These are phyloP conservation scores for Scaptomyza graminum DNA, from an alignment of 1,140 invertebrate species.

Conservation along the genomic window DNA sequence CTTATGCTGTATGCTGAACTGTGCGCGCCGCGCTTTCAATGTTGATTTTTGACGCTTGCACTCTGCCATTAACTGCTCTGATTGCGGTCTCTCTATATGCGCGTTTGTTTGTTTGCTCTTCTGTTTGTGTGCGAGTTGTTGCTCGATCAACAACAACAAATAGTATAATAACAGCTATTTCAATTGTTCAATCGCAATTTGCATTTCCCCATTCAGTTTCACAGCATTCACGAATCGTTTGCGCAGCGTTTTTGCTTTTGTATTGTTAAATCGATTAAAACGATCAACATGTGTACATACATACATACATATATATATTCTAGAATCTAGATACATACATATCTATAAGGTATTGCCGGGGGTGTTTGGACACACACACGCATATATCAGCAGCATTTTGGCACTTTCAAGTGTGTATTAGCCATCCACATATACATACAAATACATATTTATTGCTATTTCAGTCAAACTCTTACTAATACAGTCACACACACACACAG, in stretches of 20 bases:
- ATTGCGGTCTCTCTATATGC: slow-evolving; percentile 26
- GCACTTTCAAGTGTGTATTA: slow-evolving; percentile 76
- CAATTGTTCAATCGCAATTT: slow-evolving; percentile 56
- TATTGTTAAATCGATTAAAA: slow-evolving; percentile 40
- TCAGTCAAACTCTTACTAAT: slow-evolving; percentile 1
- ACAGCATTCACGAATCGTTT: slow-evolving; percentile 38
- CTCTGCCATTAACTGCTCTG: slow-evolving; percentile 34
- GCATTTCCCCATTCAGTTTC: slow-evolving; percentile 46
- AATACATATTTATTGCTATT: slow-evolving; percentile 16
- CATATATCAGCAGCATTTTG: slow-evolving; percentile 64
- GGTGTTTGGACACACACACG: slow-evolving; percentile 34
- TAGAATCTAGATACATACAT: too few relatives aligned
- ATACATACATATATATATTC: too few relatives aligned
- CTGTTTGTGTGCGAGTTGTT: slow-evolving; percentile 41
- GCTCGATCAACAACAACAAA: slow-evolving; percentile 33
- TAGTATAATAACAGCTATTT: slow-evolving; percentile 27
- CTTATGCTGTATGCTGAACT: slow-evolving; percentile 48
- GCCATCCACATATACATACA: slow-evolving; percentile 31
- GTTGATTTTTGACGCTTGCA: slow-evolving; percentile 73
- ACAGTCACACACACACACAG: slow-evolving; percentile 3
- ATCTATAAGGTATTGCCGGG: neutral
- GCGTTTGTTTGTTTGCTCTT: slow-evolving; percentile 26
- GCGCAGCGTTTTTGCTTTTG: slow-evolving; percentile 19
- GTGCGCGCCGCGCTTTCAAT: slow-evolving; percentile 41
- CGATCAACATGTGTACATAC: slow-evolving; percentile 22